Evolutionary conservation across 2,888 invertebrate species (phyloP).

Genomic region (Drosophila birchii): DNA sequence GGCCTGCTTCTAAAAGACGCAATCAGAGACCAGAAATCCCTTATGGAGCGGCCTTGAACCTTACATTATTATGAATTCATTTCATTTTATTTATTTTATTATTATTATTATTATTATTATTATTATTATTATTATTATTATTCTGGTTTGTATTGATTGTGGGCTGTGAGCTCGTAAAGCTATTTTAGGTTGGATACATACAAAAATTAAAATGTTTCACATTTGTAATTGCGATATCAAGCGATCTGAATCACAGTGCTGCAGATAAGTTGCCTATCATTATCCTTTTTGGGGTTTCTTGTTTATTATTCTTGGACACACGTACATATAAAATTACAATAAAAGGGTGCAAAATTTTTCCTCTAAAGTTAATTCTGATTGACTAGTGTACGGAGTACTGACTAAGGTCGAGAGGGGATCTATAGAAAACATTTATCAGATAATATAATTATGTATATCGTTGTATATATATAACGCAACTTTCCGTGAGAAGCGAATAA

Average conservation of each 20-base stretch:
- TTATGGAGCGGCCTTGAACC: slow-evolving; percentile 5
- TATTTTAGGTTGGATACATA: slow-evolving; percentile 41
- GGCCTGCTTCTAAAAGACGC: slow-evolving; percentile 40
- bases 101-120: slow-evolving; percentile 10
- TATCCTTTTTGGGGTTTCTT: slow-evolving; percentile 5
- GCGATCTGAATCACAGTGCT: slow-evolving; percentile 42
- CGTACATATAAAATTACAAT: slow-evolving; percentile 52
- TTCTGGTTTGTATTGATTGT: slow-evolving; percentile 26
- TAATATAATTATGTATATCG: slow-evolving; percentile 48
- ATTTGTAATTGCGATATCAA: slow-evolving; percentile 48
- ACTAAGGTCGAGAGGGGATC: slow-evolving; percentile 52
- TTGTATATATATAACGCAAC: slow-evolving; percentile 59
- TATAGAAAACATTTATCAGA: slow-evolving; percentile 60
- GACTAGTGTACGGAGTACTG: slow-evolving; percentile 44
- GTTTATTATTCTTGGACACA: slow-evolving; percentile 22
- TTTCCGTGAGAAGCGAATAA: slow-evolving; percentile 75
- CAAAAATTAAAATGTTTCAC: slow-evolving; percentile 56
- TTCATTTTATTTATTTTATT: slow-evolving; percentile 10
- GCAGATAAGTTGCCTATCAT: slow-evolving; percentile 36
- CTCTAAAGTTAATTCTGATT: slow-evolving; percentile 19
- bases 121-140: slow-evolving; percentile 7
- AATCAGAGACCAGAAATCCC: slow-evolving; percentile 14
- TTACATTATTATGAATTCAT: slow-evolving; percentile 23
- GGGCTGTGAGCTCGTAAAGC: slow-evolving; percentile 53
- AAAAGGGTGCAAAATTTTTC: slow-evolving; percentile 44